Evolutionary conservation across 1,140 invertebrate species (phyloP), one percentile per base, ranked within the genome.

Genomic region (Eulimnadia texana): DNA sequence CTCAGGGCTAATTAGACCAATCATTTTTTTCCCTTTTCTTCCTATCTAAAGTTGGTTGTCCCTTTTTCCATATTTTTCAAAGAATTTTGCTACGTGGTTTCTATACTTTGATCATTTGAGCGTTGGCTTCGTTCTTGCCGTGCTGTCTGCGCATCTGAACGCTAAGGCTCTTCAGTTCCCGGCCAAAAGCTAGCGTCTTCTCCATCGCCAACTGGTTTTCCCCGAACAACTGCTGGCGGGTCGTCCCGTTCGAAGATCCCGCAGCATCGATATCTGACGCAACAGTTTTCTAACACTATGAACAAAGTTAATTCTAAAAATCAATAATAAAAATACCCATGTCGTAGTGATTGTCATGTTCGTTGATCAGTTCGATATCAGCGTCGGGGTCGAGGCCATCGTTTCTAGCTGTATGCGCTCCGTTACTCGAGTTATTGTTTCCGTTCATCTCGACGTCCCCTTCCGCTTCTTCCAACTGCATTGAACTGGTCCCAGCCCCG

Each of bases 121-220:
- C 91, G 75, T 93, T 93, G 50, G 78, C 78, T 71, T 91, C 85
- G 76, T 84, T 88, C 67, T 84, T 84, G 64, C 88, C 89, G 71
- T 88, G 84, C 68, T 92, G 82, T 69, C 84, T 81, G 64, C 83
- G 80, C 60, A 97, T 76, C 61, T 85, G 81, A 74, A 90, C 82
- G 71, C 88, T 93, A 80, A 95, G 88, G 64, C 84, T 81, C 72
- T 95, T 90, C 50, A 98, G 78, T 71, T 97, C 92, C 68, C 87
- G 82, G 27, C 94, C 94, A 75, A 96, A 97, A 69, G 90, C 84
- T 57, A 98, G 76, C 81, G 97, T 93, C 67, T 88, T 84, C 67
- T 86, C 88, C 64, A 95, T 86, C 1, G 88, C 89, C 64, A 85
- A 80, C 68, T 86, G 84, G 70, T 81, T 82, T 56, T 88, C 86